Evolutionary conservation across 2,797 vertebrate species (phyloP).

Genomic region (Typhlichthys subterraneus): DNA sequence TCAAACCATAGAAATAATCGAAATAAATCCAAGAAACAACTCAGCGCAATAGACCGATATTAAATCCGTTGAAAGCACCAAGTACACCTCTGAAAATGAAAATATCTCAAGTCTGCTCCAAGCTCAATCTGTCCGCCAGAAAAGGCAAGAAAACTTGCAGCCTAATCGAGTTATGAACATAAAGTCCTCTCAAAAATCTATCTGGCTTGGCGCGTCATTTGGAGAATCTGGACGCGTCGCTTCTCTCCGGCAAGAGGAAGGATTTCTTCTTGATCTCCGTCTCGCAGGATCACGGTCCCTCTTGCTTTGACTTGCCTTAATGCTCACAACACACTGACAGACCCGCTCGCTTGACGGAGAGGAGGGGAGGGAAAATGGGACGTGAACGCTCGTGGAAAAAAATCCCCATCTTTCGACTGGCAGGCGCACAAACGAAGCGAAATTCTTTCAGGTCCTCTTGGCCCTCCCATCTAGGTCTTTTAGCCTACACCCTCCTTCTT

Average conservation of each 20-base stretch:
- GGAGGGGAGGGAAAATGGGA: constrained; percentile 53
- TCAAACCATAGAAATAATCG: constrained; percentile 24
- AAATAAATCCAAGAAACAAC: constrained; percentile 41
- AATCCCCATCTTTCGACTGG: constrained; percentile 74
- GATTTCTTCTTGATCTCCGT: constrained; percentile 32
- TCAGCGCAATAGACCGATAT: neutral
- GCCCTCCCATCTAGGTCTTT: constrained; percentile 2
- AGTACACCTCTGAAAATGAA: constrained; percentile 26
- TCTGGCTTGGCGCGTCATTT: constrained; percentile 50
- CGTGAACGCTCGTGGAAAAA: constrained; percentile 55
- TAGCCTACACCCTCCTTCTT: constrained; percentile 1
- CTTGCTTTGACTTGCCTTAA: constrained; percentile 70
- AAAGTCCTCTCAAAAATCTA: constrained; percentile 26
- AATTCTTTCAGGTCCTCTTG: constrained; percentile 59
- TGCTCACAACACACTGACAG: constrained; percentile 75
- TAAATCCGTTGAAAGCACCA: constrained; percentile 9
- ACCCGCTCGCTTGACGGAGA: constrained; percentile 72
- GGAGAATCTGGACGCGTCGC: constrained; percentile 44
- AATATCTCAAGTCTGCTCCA: constrained; percentile 24
- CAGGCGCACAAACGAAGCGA: constrained; percentile 65
- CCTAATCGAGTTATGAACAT: constrained; percentile 29
- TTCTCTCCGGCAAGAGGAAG: constrained; percentile 17
- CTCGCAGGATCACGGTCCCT: constrained; percentile 59
- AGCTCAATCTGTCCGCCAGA: constrained; percentile 24
- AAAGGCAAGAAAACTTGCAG: constrained; percentile 51